Evolutionary conservation across 2,797 vertebrate genomes (phyloP).

Genomic region (Gobio occitaniae): DNA sequence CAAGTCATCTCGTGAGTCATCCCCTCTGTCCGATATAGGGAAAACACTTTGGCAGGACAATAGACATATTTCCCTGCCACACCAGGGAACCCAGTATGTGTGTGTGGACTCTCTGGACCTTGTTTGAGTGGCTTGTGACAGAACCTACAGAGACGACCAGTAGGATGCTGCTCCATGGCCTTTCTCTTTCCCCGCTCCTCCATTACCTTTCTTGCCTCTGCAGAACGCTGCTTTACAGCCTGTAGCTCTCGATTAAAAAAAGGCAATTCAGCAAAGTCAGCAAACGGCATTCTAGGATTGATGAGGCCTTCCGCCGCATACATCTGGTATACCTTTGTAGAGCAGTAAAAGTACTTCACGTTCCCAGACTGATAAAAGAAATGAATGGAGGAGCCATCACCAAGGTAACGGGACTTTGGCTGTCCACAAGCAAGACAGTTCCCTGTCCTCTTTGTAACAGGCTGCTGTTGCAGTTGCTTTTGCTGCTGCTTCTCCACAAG

Average conservation of each 20-base stretch:
- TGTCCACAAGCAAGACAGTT: no score
- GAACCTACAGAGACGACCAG: no score
- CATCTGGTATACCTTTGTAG: conserved; percentile 27
- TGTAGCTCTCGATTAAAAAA: conserved; percentile 49
- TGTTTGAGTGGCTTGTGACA: conserved; percentile 29
- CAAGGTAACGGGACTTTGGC: no score
- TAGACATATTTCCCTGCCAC: conserved; percentile 19
- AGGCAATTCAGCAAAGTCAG: conserved; percentile 5
- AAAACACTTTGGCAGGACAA: conserved; percentile 47
- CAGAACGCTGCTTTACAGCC: conserved; percentile 12
- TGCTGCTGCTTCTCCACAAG: conserved; percentile 41
- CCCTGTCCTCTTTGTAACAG: background rate
- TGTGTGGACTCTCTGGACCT: conserved; percentile 19
- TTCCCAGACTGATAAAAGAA: no score
- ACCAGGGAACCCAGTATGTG: conserved; percentile 9
- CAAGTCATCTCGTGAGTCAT: conserved; percentile 4
- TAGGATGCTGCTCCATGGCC: no score
- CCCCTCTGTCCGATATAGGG: conserved; percentile 31
- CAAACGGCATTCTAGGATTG: conserved; percentile 38
- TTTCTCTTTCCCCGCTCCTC: no score
- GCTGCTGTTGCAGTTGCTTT: conserved; percentile 31
- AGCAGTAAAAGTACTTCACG: conserved; percentile 3
- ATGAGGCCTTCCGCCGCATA: conserved; percentile 36
- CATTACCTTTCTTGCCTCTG: background rate
- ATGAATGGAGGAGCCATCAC: no score